Conservation (phyloP, 2,113 vertebrate species). For the Pygoscelis antarcticus region DNA sequence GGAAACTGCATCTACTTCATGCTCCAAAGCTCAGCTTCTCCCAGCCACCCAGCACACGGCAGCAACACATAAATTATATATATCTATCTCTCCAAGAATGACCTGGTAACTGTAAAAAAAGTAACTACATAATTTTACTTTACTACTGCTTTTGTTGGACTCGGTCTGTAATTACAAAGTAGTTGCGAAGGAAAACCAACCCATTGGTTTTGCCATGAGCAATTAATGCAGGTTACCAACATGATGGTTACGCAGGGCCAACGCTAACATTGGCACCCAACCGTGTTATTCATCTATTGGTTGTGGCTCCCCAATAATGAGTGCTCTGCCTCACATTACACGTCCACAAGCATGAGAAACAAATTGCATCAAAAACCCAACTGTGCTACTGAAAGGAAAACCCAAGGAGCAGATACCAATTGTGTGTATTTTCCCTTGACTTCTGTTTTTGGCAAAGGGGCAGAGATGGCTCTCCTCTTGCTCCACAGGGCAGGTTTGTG, state of each 20-base stretch:
- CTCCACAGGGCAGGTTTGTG: neutral
- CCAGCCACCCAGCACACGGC: neutral
- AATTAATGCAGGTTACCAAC: constrained; percentile 53
- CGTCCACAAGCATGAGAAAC: neutral
- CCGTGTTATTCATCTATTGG: constrained; percentile 1
- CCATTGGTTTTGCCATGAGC: constrained; percentile 53
- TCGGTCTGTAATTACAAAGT: constrained; percentile 60
- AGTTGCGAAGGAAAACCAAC: constrained; percentile 66
- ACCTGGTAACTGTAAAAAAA: constrained; percentile 61
- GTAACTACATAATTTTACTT: constrained; percentile 63
- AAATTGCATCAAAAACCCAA: neutral
- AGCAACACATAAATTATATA: constrained; percentile 53
- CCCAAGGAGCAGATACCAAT: neutral
- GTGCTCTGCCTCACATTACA: constrained; percentile 3
- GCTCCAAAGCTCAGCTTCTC: neutral
- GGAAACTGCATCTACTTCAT: neutral
- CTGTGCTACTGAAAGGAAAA: neutral
- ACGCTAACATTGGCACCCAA: constrained; percentile 18
- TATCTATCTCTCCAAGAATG: constrained; percentile 25
- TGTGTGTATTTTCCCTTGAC: neutral
- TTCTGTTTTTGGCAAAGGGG: neutral
- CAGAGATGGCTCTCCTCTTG: neutral
- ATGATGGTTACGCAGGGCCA: neutral
- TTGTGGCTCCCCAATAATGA: constrained; percentile 50
- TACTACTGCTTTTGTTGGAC: constrained; percentile 60